Percentiles rank a stretch among this genome's conserved stretches.
Conservation (phyloP, 2,113 vertebrate genomes). For the Sapajus apella region DNA sequence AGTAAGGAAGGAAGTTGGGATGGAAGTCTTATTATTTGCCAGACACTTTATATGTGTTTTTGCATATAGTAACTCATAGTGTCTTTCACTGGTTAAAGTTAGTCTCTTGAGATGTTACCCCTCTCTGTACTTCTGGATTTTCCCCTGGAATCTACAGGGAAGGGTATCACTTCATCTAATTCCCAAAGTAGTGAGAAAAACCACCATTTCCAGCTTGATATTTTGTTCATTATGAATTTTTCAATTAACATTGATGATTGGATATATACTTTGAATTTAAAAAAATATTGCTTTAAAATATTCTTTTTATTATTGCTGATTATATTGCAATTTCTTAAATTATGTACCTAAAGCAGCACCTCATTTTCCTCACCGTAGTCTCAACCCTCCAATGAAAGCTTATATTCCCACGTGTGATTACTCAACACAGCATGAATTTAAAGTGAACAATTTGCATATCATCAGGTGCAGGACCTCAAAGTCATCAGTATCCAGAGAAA, state of each 20-base stretch:
- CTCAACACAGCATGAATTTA: neutral
- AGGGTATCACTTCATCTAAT: neutral
- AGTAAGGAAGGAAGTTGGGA: neutral
- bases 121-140: neutral
- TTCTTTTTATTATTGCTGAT: neutral
- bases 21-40: neutral
- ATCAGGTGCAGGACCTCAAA: neutral
- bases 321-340: neutral
- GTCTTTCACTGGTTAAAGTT: neutral
- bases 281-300: neutral
- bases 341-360: neutral
- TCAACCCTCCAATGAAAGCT: neutral
- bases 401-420: neutral
- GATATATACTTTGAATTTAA: neutral
- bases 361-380: neutral
- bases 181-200: neutral
- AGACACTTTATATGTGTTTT: constrained; percentile 2
- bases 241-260: neutral
- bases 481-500: neutral
- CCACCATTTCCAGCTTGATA: neutral
- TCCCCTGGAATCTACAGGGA: rapidly evolving
- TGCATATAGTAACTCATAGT: neutral
- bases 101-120: neutral
- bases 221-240: neutral
- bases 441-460: neutral